Conservation (phyloP, 2,797 vertebrate genomes). For the Sebastes vulpes region DNA sequence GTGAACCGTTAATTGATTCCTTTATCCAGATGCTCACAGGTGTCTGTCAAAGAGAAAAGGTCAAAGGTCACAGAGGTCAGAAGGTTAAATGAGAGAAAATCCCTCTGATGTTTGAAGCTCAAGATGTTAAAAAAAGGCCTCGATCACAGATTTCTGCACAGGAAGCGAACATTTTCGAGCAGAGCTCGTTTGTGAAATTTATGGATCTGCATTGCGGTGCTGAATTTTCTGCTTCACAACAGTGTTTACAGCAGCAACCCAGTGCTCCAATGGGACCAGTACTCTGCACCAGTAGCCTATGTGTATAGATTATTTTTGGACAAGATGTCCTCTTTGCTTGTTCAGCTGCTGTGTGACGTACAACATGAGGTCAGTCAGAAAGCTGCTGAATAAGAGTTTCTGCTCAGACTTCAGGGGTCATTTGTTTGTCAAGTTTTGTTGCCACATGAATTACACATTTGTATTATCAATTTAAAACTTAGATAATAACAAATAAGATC, state of each 20-base stretch:
- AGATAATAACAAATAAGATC: too few relatives aligned
- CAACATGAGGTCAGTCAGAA: neutral
- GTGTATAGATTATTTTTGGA: neutral
- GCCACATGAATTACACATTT: neutral
- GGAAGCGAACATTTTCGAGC: neutral
- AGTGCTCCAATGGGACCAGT: neutral
- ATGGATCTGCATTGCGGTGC: slow-evolving; percentile 67
- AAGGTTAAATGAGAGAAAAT: neutral
- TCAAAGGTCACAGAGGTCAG: slow-evolving; percentile 14
- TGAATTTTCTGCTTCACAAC: neutral
- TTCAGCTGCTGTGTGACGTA: neutral
- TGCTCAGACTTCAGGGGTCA: neutral
- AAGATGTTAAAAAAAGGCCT: neutral
- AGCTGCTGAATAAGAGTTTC: neutral
- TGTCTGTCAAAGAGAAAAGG: neutral
- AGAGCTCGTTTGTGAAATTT: slow-evolving; percentile 52
- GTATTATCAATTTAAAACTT: too few relatives aligned
- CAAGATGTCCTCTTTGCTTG: neutral
- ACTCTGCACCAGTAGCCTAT: neutral
- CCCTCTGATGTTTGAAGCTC: neutral
- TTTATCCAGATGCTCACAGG: neutral
- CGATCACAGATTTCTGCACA: neutral
- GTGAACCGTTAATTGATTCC: neutral
- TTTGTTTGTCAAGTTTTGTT: neutral
- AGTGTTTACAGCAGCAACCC: slow-evolving; percentile 3